These are phyloP conservation scores for Ophiothrix spiculata DNA, from an alignment of 35 echinoderm and acorn worm species.

Conservation along the genomic window DNA sequence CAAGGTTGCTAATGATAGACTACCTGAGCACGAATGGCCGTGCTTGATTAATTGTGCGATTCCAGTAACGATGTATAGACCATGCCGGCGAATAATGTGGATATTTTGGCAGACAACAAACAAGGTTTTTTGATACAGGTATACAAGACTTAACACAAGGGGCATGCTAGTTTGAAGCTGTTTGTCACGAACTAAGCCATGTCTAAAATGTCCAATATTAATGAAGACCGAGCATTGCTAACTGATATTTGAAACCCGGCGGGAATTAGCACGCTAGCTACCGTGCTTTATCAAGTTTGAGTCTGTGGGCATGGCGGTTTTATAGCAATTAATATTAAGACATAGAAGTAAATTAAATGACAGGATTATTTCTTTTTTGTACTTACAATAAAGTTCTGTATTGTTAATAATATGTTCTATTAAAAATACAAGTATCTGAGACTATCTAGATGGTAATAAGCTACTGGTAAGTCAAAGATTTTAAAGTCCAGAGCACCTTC, in stretches of 20 bases:
- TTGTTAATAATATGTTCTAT: too few relatives aligned
- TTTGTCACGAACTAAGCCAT: neutral
- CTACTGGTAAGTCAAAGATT: too few relatives aligned
- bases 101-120: neutral
- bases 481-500: too few relatives aligned
- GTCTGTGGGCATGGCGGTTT: too few relatives aligned
- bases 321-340: too few relatives aligned
- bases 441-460: too few relatives aligned
- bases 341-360: too few relatives aligned
- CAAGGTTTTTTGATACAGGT: neutral
- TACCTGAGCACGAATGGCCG: slow-evolving; percentile 1
- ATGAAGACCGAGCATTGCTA: neutral
- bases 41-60: slow-evolving; percentile 12
- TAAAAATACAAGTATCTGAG: too few relatives aligned
- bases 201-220: neutral
- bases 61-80: neutral
- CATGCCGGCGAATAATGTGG: neutral
- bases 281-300: too few relatives aligned
- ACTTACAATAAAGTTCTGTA: too few relatives aligned
- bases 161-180: neutral
- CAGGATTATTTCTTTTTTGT: too few relatives aligned
- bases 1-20: neutral
- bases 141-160: neutral
- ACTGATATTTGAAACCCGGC: neutral
- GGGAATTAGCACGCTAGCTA: too few relatives aligned